Evolutionary conservation across 1,140 invertebrate genomes (phyloP).

Genomic region (Telenomus remus): DNA sequence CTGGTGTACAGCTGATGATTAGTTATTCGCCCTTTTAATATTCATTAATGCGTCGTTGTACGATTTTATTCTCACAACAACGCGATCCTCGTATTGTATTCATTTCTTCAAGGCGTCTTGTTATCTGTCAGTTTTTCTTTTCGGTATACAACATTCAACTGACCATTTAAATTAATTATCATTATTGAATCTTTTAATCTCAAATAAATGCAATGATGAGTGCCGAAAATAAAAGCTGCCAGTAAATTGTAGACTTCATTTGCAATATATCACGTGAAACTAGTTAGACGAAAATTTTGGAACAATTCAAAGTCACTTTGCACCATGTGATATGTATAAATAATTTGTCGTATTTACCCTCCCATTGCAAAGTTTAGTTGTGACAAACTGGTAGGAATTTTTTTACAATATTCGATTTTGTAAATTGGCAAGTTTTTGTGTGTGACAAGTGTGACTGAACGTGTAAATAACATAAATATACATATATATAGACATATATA

Average conservation of each 20-base stretch:
- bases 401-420: slow-evolving; percentile 27
- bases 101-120: slow-evolving; percentile 47
- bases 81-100: slow-evolving; percentile 33
- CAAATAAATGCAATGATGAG: too few relatives aligned
- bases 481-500: slow-evolving; percentile 36
- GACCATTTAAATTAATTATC: slow-evolving; percentile 22
- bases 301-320: too few relatives aligned
- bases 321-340: too few relatives aligned
- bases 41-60: slow-evolving; percentile 59
- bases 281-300: too few relatives aligned
- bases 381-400: slow-evolving; percentile 3
- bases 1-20: slow-evolving; percentile 56
- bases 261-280: too few relatives aligned
- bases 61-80: slow-evolving; percentile 52
- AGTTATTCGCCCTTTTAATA: slow-evolving; percentile 60
- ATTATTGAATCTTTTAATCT: not conserved
- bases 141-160: too few relatives aligned
- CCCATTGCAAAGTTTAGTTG: not conserved
- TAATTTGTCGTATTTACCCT: too few relatives aligned
- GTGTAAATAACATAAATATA: slow-evolving; percentile 48
- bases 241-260: too few relatives aligned
- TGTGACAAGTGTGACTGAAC: slow-evolving; percentile 24
- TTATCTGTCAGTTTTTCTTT: not conserved
- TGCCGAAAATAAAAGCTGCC: too few relatives aligned
- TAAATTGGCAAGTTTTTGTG: slow-evolving; percentile 23